Evolutionary conservation across 2,888 invertebrate species (phyloP), one percentile per base, ranked within the genome.

Genomic region (Synergus japonicus): DNA sequence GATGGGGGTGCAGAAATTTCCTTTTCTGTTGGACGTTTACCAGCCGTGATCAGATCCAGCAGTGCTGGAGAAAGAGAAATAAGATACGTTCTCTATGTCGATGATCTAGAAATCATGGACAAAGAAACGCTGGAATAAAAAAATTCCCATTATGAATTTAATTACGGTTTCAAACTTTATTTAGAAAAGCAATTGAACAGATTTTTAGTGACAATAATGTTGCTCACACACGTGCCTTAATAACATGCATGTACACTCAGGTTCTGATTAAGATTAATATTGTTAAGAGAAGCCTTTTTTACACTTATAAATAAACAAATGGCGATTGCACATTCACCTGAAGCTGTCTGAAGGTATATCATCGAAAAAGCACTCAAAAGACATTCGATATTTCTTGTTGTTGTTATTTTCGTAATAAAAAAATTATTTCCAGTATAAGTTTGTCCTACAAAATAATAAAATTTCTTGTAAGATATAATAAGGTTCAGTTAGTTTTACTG

Each of bases 1-100:
- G 96, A 97, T 84, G 95, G 95, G 77, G 98, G 98, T 29, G 97
- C 97, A 0, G 96, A 97, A 92, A 97, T 97, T 76, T 94, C 95
- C 84, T 98, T 98, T 90, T 92, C 93, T 73, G 90, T 96, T 12
- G 94, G 93, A 4, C 92, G 92, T 18, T 87, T 89, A 12, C 90
- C 92, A 29, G 94, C 94, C 3, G 93, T 92, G 80, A 94, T 96
- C 65, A 87, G 89, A 81, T 89, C 90, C 1, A 88, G 83, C 80
- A 92, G 89, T 79, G 88, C 89, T 0, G 91, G 89, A 5, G 86
- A 89, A 77, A 91, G 89, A 60, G 91, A 90, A 4, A 88, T 92
- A 46, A 87, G 86, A 18, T 91, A 92, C 78, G 82, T 86, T 73
- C 84, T 92, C 10, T 90, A 85, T 73, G 81, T 92, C 2, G 86